Evolutionary conservation across 2,113 vertebrate species (phyloP).

Genomic region (Cinclus cinclus): DNA sequence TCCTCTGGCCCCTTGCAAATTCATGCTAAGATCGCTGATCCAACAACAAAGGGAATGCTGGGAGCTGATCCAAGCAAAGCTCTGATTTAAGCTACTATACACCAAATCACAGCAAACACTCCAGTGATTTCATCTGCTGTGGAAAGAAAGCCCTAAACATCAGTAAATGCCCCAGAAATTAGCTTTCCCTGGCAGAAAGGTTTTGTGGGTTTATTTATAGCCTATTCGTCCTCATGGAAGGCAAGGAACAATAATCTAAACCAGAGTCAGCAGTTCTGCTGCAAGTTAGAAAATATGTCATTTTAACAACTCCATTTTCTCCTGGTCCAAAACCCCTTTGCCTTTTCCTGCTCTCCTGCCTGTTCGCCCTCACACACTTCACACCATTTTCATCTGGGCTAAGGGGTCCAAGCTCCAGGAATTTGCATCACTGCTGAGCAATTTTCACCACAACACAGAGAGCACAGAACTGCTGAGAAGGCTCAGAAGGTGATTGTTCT

Average conservation of each 20-base stretch:
- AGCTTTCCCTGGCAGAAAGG: not conserved
- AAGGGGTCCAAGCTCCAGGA: not conserved
- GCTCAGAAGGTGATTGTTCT: not conserved
- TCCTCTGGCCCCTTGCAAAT: not conserved
- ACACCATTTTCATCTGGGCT: not conserved
- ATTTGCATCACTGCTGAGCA: not conserved
- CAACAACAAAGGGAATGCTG: not conserved
- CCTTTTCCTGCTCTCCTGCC: not conserved
- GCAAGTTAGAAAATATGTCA: not conserved
- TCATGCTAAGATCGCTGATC: not conserved
- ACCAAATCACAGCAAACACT: not conserved
- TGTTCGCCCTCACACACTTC: not conserved
- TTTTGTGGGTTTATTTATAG: conserved; percentile 7
- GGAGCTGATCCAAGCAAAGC: not conserved
- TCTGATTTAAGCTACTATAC: not conserved
- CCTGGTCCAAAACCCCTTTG: not conserved
- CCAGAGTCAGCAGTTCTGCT: not conserved
- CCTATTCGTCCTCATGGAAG: not conserved
- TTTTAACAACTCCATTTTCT: not conserved
- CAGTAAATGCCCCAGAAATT: not conserved
- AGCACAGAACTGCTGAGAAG: not conserved
- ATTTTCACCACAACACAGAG: not conserved
- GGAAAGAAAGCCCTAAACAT: not conserved
- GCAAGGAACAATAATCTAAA: not conserved
- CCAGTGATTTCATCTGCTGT: not conserved